A percentile compares a stretch with the other conserved stretches of the same genome.
phyloP scores from a whole-genome alignment of 2,113 vertebrate species.

The Oncorhynchus kisutch region DNA sequence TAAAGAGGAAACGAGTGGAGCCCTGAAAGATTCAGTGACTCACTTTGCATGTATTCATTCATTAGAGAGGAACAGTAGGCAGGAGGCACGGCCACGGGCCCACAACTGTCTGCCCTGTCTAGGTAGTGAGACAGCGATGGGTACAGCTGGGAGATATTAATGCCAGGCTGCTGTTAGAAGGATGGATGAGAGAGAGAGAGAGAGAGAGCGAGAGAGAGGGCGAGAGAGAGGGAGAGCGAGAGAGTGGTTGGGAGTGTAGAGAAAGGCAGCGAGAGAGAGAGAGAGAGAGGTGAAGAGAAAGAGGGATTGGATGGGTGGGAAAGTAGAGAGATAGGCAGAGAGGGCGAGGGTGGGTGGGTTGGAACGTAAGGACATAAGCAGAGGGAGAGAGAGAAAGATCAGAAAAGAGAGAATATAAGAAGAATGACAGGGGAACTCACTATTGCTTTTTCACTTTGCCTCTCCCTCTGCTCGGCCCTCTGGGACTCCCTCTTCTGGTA shows the following conservation, averaged over 20 bases:
- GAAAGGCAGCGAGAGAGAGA: too few relatives aligned
- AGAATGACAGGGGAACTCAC: conserved; percentile 75
- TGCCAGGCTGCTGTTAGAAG: background rate
- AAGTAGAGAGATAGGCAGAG: background rate
- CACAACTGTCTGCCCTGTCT: conserved; percentile 45
- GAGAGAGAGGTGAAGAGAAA: too few relatives aligned
- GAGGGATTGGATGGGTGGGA: too few relatives aligned
- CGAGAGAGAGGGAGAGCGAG: too few relatives aligned
- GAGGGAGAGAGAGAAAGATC: background rate
- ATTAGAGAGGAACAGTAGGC: conserved; percentile 14
- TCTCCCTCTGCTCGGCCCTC: conserved; percentile 90
- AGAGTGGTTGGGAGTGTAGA: too few relatives aligned
- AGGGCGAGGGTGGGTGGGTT: background rate
- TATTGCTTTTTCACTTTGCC: conserved; percentile 91
- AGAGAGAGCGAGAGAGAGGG: background rate
- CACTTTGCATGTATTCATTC: conserved; percentile 60
- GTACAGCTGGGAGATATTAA: background rate
- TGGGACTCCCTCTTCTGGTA: conserved; percentile 93
- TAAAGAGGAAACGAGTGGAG: conserved; percentile 66
- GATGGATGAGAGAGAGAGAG: background rate
- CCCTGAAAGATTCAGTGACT: conserved; percentile 69
- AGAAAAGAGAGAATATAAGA: background rate
- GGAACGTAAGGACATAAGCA: background rate
- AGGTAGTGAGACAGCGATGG: conserved; percentile 17
- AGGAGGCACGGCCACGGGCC: conserved; percentile 37